phyloP scores from a whole-genome alignment of 2,113 vertebrate species.

The Lycaon pictus region DNA sequence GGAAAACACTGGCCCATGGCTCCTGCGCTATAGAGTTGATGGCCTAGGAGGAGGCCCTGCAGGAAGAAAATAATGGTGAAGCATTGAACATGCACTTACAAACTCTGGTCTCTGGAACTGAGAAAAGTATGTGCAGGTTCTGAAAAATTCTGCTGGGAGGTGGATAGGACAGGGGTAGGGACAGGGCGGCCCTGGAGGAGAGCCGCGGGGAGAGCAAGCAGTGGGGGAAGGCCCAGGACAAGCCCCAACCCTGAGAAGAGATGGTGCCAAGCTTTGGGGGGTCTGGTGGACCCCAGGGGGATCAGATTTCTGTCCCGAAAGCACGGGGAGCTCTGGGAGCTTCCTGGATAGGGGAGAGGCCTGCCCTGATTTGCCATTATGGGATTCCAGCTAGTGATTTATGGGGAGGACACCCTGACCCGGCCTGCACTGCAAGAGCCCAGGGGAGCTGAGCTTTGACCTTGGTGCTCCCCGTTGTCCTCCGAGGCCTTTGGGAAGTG shows the following conservation, averaged over 20 bases:
- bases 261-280: neutral
- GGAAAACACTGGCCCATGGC: neutral
- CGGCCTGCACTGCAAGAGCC: neutral
- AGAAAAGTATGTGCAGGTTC: neutral
- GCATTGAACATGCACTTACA: neutral
- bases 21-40: neutral
- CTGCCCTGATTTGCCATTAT: neutral
- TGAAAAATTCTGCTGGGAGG: neutral
- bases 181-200: neutral
- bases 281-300: neutral
- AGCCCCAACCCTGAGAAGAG: neutral
- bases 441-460: neutral
- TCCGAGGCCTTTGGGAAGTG: neutral
- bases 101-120: neutral
- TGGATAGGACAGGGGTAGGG: neutral
- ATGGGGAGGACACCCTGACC: neutral
- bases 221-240: neutral
- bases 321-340: neutral
- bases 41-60: neutral
- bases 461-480: neutral
- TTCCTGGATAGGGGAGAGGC: too few species aligned
- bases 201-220: too few species aligned
- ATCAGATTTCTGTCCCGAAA: neutral
- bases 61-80: neutral
- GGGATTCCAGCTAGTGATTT: neutral